Conservation (phyloP, 1,140 invertebrate genomes). For the Pseudomyrmex flavicornis region DNA sequence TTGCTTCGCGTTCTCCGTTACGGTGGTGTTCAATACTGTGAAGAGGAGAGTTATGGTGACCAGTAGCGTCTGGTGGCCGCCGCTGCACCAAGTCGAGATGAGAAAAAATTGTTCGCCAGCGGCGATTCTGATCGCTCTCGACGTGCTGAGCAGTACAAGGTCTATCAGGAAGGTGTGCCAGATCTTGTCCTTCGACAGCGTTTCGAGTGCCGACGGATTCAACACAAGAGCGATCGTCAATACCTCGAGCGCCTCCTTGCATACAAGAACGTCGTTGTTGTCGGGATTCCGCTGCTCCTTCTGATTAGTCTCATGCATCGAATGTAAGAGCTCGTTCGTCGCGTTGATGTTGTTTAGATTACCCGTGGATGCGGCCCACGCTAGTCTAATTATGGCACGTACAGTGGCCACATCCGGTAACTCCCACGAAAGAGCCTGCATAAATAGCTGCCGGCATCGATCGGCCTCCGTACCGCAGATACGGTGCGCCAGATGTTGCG, state of each 20-base stretch:
- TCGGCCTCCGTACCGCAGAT: constrained; percentile 84
- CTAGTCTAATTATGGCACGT: constrained; percentile 90
- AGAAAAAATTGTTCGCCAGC: constrained; percentile 94
- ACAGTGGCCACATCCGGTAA: constrained; percentile 89
- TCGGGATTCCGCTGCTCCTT: constrained; percentile 84
- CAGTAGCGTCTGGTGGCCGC: constrained; percentile 87
- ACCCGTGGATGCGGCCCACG: constrained; percentile 91
- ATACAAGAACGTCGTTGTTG: constrained; percentile 88
- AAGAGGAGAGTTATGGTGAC: constrained; percentile 93
- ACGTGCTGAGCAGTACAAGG: constrained; percentile 92
- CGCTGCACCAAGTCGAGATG: constrained; percentile 90
- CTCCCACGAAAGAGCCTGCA: constrained; percentile 87
- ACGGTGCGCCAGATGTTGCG: constrained; percentile 89
- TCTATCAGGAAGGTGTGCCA: constrained; percentile 96
- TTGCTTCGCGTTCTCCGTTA: constrained; percentile 91
- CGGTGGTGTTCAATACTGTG: constrained; percentile 90
- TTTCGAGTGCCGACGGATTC: constrained; percentile 92
- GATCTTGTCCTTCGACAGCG: constrained; percentile 88
- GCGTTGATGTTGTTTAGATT: constrained; percentile 89
- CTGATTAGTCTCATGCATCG: constrained; percentile 85
- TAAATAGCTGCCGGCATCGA: constrained; percentile 84
- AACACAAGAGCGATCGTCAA: constrained; percentile 92
- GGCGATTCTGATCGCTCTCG: constrained; percentile 89
- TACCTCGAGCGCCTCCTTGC: constrained; percentile 96
- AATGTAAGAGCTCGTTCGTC: constrained; percentile 89